Base-by-base conservation (phyloP, 2,888 invertebrate genomes). In the Drosophila conformis region DNA sequence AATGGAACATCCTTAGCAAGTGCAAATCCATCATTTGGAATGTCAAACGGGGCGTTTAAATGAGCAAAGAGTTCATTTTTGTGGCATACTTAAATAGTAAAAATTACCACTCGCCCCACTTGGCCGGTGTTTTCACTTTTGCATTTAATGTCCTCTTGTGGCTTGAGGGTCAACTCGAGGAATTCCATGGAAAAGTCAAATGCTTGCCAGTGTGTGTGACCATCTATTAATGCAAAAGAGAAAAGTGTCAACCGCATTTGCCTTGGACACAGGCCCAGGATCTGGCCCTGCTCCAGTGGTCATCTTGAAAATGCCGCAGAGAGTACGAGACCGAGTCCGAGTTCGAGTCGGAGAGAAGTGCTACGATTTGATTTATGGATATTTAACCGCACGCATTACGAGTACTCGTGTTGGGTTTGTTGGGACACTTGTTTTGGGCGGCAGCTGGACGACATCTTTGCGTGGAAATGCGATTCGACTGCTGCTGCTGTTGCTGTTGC, bases 351-450 rank as follows among this genome's bases (percentile, higher is more conserved):
- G 31, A 53, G 67, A 69, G 72, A 69, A 61, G 82, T 78, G 80
- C 63, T 78, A 76, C 80, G 87, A 87, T 92, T 92, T 92, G 92
- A 92, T 92, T 92, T 92, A 92, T 92, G 92, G 92, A 89, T 89
- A 86, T 92, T 92, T 92, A 92, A 92, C 92, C 92, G 80, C 92
- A 92, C 85, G 87, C 90, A 91, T 87, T 87, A 86, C 83, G 74
- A 80, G 73, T 65, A 83, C 69, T 78, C 54, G 60, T 78, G 76
- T 77, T 40, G 66, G 65, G 67, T 40, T 35, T 74, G 70, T 68
- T 69, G 80, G 80, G 67, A 80, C 78, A 80, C 79, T 80, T 83
- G 78, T 78, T 80, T 64, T 65, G 76, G 72, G 73, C 78, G 70
- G 80, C 63, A 53, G 72, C 72, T 80, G 87, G 83, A 76, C 83